Conservation (phyloP, 2,888 invertebrate genomes). For the Epiblema foenella region DNA sequence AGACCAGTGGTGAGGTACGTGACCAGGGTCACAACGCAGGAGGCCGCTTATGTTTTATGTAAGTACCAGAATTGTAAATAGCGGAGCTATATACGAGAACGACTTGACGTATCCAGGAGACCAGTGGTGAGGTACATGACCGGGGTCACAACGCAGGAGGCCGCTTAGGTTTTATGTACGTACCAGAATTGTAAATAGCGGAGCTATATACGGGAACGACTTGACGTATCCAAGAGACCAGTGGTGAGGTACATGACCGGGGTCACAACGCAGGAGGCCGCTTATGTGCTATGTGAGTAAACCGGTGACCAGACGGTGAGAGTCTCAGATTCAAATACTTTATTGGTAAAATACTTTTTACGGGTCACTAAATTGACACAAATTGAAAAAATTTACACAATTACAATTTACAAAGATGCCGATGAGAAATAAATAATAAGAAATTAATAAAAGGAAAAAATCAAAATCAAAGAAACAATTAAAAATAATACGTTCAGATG, state of each 20-base stretch:
- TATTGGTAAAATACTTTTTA: too few relatives aligned
- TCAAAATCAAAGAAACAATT: too few relatives aligned
- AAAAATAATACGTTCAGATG: too few relatives aligned
- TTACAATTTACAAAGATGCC: too few relatives aligned
- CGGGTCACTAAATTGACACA: too few relatives aligned
- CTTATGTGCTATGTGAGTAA: constrained; percentile 89
- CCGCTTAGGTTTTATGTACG: constrained; percentile 91
- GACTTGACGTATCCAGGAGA: constrained; percentile 93
- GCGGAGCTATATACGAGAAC: constrained; percentile 56
- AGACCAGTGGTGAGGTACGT: constrained; percentile 92
- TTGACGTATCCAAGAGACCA: constrained; percentile 91
- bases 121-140: constrained; percentile 93
- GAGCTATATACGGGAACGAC: constrained; percentile 76
- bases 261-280: constrained; percentile 96
- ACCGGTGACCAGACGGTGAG: too few relatives aligned
- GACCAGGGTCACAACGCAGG: constrained; percentile 96
- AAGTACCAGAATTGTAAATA: constrained; percentile 60
- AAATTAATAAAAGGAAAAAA: too few relatives aligned
- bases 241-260: constrained; percentile 95
- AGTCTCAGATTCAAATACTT: too few relatives aligned
- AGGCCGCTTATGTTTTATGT: constrained; percentile 93
- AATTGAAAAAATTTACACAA: too few relatives aligned
- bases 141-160: constrained; percentile 96
- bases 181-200: constrained; percentile 46
- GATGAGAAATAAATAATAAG: too few relatives aligned